Percentiles rank a stretch among this genome's conserved stretches.
These are phyloP conservation scores for Psilopogon haemacephalus DNA, from an alignment of 2,113 vertebrate species.

Conservation along the genomic window DNA sequence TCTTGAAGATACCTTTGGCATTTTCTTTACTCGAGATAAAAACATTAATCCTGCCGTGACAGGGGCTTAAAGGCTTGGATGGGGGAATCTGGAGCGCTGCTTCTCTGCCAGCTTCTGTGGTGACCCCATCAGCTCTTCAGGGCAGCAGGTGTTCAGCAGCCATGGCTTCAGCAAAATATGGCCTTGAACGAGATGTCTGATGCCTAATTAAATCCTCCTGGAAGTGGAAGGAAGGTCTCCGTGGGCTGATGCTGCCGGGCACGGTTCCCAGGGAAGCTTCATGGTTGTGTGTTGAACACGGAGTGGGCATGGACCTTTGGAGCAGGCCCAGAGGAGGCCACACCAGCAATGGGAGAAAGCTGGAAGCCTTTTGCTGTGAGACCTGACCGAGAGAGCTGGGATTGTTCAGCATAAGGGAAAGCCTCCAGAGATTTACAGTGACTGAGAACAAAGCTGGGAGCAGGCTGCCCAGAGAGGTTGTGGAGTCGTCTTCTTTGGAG, in stretches of 20 bases:
- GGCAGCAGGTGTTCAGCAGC: neutral
- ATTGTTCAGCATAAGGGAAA: too few species aligned
- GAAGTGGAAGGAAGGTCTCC: neutral
- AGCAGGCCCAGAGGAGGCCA: neutral
- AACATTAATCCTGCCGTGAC: neutral
- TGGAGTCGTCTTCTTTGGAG: too few species aligned
- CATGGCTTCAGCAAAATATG: neutral
- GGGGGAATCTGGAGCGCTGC: fast-evolving
- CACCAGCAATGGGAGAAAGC: too few species aligned
- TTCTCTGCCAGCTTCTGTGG: neutral
- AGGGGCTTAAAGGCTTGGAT: neutral
- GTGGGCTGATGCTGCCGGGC: neutral
- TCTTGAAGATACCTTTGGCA: neutral
- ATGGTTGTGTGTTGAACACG: neutral
- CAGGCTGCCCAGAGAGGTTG: too few species aligned
- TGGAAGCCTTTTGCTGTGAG: too few species aligned
- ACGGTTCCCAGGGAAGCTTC: neutral
- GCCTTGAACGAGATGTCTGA: neutral
- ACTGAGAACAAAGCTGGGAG: too few species aligned
- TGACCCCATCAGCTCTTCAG: neutral
- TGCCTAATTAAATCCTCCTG: neutral
- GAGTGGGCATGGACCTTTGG: neutral
- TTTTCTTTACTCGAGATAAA: neutral
- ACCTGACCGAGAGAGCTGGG: too few species aligned
- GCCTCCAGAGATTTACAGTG: too few species aligned